Percentiles rank a stretch among this genome's conserved stretches.
Conservation (phyloP, 2,888 invertebrate genomes). For the Scrobipalpa costella region DNA sequence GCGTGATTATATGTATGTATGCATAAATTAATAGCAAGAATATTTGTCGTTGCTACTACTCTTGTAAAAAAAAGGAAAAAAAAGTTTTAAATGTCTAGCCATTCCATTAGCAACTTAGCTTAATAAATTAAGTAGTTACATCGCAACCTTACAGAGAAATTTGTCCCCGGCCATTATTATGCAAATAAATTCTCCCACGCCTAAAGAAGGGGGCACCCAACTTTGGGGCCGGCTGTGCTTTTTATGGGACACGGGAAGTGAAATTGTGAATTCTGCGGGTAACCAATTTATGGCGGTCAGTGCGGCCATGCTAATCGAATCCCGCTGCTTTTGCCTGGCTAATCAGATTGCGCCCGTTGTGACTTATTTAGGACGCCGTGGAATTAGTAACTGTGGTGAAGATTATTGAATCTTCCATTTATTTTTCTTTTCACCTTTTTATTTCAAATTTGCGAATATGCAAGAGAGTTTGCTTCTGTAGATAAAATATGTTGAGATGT, state of each 20-base stretch:
- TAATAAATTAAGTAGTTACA: constrained; percentile 8
- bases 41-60: too few species aligned
- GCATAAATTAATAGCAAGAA: too few species aligned
- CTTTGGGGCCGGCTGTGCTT: background rate
- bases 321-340: constrained; percentile 43
- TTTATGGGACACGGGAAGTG: constrained; percentile 2
- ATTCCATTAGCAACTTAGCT: background rate
- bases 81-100: too few species aligned
- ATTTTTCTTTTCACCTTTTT: background rate
- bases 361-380: constrained; percentile 38
- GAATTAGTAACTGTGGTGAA: constrained; percentile 29
- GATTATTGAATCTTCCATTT: background rate
- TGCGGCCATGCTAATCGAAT: constrained; percentile 52
- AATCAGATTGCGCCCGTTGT: constrained; percentile 46
- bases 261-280: constrained; percentile 35
- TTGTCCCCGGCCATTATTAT: constrained; percentile 7
- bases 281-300: constrained; percentile 47
- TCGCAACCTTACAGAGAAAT: background rate
- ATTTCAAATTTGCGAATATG: background rate
- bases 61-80: too few species aligned
- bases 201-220: constrained; percentile 2
- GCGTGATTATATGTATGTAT: too few species aligned
- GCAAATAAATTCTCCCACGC: constrained; percentile 7
- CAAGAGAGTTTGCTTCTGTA: too few species aligned
- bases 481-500: too few species aligned